Base-by-base conservation (phyloP, 2,888 invertebrate species). In the Marronus borbonicus region DNA sequence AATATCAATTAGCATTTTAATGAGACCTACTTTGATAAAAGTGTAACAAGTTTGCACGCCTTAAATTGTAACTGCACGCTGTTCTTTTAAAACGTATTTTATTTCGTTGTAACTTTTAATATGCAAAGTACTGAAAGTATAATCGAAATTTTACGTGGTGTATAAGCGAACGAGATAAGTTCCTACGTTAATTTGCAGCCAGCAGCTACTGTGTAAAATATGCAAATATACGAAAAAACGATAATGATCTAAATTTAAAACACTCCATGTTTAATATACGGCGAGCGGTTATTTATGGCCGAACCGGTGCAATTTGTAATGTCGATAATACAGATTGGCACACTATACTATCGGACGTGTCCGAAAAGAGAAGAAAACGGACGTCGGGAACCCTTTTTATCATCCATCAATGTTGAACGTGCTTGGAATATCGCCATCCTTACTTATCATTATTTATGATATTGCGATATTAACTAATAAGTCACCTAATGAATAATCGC, bases 211-310 rank as follows among this genome's bases (percentile, higher is more conserved):
- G 64, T 44, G 44, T 12, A 44, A 28, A 12, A n/a, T 64, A 50
- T 50, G 69, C 28, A 69, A 50, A 69, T 65, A 65, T 69, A 50
- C 69, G 64, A 52, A 52, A 52, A 50, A 28, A 31, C 0, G 69
- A 69, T 69, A 69, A 69, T 50, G 24, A 69, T 69, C 69, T 69
- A 69, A 69, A 69, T 69, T 69, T 69, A 69, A 69, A 52, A 69
- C 50, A 50, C 69, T 69, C 39, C 69, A 24, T 5, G 5, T 69
- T 50, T 69, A 69, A 69, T 69, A 50, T 44, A 44, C 50, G 69
- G 20, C 28, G 8, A 44, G 50, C n/a, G 24, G 68, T 69, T 69
- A 55, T 69, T 69, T 52, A 69, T 69, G 52, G 31, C 20, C 69
- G 50, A 52, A 39, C 69, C n/a, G 31, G 8, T 28, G 31, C 36